A percentile compares a stretch with the other conserved stretches of the same genome.
Conservation (phyloP, 1,140 invertebrate species). For the Sinonovacula constricta region DNA sequence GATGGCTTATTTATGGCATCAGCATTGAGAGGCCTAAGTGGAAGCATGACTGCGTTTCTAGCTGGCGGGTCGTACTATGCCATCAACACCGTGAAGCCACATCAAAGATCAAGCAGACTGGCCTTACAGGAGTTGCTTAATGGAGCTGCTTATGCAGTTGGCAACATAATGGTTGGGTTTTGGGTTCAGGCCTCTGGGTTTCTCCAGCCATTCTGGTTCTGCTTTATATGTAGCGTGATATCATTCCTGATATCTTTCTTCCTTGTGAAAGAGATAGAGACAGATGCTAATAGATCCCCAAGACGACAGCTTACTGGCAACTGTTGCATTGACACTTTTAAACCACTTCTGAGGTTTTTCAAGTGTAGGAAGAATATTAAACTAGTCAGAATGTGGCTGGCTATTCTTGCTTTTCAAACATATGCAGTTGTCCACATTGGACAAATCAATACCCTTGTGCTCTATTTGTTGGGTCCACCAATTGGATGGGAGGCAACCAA, state of each 20-base stretch:
- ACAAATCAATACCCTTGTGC: conserved; percentile 71
- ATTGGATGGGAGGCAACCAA: conserved; percentile 66
- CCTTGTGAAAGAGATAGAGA: conserved; percentile 65
- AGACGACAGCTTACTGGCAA: conserved; percentile 61
- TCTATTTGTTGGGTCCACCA: conserved; percentile 69
- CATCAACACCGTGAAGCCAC: conserved; percentile 67
- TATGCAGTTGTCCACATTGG: conserved; percentile 74
- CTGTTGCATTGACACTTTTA: conserved; percentile 71
- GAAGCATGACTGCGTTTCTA: conserved; percentile 74
- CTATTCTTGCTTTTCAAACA: conserved; percentile 72
- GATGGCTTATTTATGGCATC: conserved; percentile 75
- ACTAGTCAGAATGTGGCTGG: conserved; percentile 71
- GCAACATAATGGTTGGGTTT: conserved; percentile 75
- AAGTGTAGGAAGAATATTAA: conserved; percentile 68
- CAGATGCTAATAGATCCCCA: conserved; percentile 39
- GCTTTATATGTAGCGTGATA: conserved; percentile 67
- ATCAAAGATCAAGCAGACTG: conserved; percentile 69
- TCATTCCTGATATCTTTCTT: conserved; percentile 72
- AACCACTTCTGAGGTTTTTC: conserved; percentile 68
- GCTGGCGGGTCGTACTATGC: conserved; percentile 73
- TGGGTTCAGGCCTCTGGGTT: conserved; percentile 72
- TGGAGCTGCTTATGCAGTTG: conserved; percentile 72
- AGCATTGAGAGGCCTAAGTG: conserved; percentile 72
- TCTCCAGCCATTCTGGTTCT: conserved; percentile 73
- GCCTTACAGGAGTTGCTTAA: conserved; percentile 75